Base-by-base conservation (phyloP, 2,113 vertebrate species). In the Apeltes quadracus region DNA sequence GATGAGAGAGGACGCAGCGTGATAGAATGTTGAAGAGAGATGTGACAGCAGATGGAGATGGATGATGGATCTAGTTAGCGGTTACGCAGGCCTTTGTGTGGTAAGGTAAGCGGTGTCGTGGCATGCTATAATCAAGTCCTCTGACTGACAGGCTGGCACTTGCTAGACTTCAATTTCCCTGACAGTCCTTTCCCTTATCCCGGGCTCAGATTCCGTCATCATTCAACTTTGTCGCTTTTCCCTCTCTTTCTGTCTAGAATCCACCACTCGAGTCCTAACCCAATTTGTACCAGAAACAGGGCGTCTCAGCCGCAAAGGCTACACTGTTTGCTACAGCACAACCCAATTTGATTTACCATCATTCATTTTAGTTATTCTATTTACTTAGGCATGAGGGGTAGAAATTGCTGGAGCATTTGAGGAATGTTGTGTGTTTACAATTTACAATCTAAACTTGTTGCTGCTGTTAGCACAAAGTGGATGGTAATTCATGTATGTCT, bases 111-210 rank as follows among this genome's bases (percentile, higher is more conserved):
- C 32, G 46, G 27, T 36, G 41, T 20, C 44, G 69, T 73, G 75
- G 69, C 77, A 87, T n/a, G 61, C 69, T 89, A 79, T 91, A 93
- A 94, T 93, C 91, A 93, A 91, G 93, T 89, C 80, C 81, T 93
- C 81, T 67, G 55, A 58, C 79, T 83, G 91, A 91, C 91, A 93
- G 89, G 66, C 83, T 63, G 32, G 69, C 83, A 73, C 79, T 87
- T 86, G 81, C 84, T 91, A 67, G 79, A 81, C 85, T 83, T 91
- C 83, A 72, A 88, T 89, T 91, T 81, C 55, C 73, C 83, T 80
- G 89, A 83, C 83, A 89, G 70, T 74, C 82, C 38, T 79, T 66
- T 79, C 43, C 71, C 50, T 81, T 58, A 27, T 61, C 65, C 78
- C 77, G 39, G 25, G n/a, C 51, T 65, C 8, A 10, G 51, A 38